These are phyloP conservation scores for Drosophila formosana DNA, from an alignment of 2,888 invertebrate species.

Conservation along the genomic window DNA sequence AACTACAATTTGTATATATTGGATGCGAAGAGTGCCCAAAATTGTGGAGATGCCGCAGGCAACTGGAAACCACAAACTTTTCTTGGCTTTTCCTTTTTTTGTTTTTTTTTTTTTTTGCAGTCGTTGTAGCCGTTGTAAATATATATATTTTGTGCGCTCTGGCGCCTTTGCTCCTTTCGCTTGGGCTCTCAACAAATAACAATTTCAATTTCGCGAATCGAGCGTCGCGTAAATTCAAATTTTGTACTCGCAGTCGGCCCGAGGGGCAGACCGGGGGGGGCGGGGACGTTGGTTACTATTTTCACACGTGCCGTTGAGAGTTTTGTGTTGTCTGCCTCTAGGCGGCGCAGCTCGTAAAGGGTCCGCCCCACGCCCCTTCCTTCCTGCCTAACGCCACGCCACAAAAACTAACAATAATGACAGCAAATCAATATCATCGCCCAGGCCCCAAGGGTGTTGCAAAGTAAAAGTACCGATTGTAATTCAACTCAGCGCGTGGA, in stretches of 20 bases:
- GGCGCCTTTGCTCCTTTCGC: constrained; percentile 3
- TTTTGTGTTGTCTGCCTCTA: constrained; percentile 44
- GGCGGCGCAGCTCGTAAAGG: constrained; percentile 43
- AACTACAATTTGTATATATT: constrained; percentile 21
- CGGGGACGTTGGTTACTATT: constrained; percentile 26
- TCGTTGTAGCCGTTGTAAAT: not conserved
- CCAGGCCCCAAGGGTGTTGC: constrained; percentile 56
- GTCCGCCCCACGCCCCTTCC: not conserved
- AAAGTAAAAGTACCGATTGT: constrained; percentile 71
- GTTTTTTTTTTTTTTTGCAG: not conserved
- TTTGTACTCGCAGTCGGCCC: constrained; percentile 51
- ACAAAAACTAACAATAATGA: constrained; percentile 76
- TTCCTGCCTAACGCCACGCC: constrained; percentile 4
- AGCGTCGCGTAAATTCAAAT: constrained; percentile 74
- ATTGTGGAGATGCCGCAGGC: constrained; percentile 19
- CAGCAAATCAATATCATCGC: constrained; percentile 77
- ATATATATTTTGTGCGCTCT: constrained; percentile 4
- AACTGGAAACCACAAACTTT: constrained; percentile 33
- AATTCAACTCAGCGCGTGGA: constrained; percentile 38
- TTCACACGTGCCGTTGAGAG: constrained; percentile 57
- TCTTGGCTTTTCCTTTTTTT: constrained; percentile 4
- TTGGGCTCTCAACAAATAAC: constrained; percentile 65
- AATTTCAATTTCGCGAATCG: constrained; percentile 76
- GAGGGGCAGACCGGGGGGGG: constrained; percentile 31
- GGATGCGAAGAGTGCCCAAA: constrained; percentile 6